These are phyloP conservation scores for Phoenicopterus ruber DNA, from an alignment of 2,113 vertebrate genomes.

Conservation along the genomic window DNA sequence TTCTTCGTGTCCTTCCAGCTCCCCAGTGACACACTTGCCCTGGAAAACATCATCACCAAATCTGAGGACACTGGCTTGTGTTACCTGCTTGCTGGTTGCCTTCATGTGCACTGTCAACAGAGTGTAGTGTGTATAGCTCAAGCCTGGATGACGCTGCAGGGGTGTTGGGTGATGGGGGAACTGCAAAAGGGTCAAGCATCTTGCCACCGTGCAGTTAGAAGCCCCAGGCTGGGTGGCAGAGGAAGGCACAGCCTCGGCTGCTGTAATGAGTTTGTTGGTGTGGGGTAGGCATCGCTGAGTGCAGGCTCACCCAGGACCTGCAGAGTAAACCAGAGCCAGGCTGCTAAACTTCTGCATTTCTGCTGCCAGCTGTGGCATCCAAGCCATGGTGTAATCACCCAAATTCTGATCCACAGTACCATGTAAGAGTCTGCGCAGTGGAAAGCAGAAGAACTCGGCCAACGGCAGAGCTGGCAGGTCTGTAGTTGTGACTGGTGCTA, in stretches of 20 bases:
- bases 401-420: background rate
- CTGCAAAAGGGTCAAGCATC: background rate
- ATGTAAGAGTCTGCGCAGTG: background rate
- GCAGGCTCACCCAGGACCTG: background rate
- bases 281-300: background rate
- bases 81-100: background rate
- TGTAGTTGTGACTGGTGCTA: background rate
- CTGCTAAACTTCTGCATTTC: background rate
- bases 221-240: background rate
- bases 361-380: background rate
- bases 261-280: background rate
- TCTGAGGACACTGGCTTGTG: background rate
- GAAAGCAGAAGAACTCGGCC: background rate
- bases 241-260: background rate
- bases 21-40: background rate
- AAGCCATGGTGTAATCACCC: background rate
- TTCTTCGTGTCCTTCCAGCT: background rate
- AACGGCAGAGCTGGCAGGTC: background rate
- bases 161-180: accelerated
- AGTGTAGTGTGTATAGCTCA: too few relatives aligned
- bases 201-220: background rate
- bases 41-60: background rate
- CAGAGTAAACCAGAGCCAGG: background rate
- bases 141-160: background rate
- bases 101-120: background rate